Conservation (phyloP, 2,888 invertebrate species). For the Trypoxylon attenuatum region DNA sequence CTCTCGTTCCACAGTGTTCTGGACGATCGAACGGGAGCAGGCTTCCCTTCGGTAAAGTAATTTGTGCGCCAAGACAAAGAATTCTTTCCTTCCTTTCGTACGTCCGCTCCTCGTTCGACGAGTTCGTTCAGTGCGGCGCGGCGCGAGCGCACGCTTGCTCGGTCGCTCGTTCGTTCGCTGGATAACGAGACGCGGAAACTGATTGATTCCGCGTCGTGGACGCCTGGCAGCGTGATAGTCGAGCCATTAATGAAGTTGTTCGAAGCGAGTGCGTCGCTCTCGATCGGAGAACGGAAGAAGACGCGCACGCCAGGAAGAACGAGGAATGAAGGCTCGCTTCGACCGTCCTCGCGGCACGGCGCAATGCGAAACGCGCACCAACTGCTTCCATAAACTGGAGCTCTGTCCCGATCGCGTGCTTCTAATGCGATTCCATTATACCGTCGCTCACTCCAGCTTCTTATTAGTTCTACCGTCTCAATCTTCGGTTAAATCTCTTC, state of each 20-base stretch:
- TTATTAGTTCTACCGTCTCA: not conserved
- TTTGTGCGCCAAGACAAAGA: conserved; percentile 52
- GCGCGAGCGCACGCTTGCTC: not conserved
- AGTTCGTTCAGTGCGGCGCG: conserved; percentile 23
- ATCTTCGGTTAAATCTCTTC: not conserved
- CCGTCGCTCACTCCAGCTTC: not conserved
- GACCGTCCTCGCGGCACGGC: too few species aligned
- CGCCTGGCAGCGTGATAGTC: conserved; percentile 48
- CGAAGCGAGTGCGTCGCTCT: not conserved
- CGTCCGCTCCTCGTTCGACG: conserved; percentile 6
- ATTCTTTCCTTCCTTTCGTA: conserved; percentile 38
- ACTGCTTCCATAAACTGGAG: not conserved
- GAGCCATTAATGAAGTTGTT: conserved; percentile 50
- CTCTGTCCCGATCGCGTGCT: not conserved
- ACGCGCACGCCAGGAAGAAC: not conserved
- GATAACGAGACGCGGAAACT: conserved; percentile 50
- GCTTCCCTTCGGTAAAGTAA: conserved; percentile 33
- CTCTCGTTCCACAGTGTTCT: not conserved
- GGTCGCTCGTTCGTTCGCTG: conserved; percentile 26
- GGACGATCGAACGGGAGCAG: conserved; percentile 47
- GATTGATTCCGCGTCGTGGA: conserved; percentile 50
- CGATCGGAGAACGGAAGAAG: conserved; percentile 16
- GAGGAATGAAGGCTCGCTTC: too few species aligned
- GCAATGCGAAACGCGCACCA: not conserved
- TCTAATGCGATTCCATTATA: not conserved